Base-by-base conservation (phyloP, 2,888 invertebrate species). In the Cancer borealis region DNA sequence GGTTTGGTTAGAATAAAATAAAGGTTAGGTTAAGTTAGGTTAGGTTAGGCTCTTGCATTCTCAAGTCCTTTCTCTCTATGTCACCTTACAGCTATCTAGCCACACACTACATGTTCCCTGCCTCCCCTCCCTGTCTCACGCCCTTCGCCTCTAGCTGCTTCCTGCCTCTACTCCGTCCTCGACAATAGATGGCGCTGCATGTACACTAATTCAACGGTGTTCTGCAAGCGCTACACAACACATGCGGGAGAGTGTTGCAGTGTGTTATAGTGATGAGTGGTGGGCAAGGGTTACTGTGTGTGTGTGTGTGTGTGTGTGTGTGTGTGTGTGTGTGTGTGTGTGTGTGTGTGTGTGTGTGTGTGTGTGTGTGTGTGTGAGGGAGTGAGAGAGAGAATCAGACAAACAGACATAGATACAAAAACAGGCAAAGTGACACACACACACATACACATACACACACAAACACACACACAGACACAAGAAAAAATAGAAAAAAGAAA, bases 261-360 rank as follows among this genome's bases (percentile, higher is more conserved):
- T 26, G 26, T 73, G n/a, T 73, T 73, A 4, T 73, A 4, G 5
- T n/a, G n/a, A n/a, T 73, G 73, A 73, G 73, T 26, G 73, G 54
- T 54, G 54, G 54, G 73, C n/a, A n/a, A 73, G 73, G 73, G n/a
- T 73, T 26, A 73, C n/a, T n/a, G 73, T 73, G 73, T n/a, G 73
- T 73, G 73, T 73, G n/a, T 73, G 73, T 73, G n/a, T 73, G 10
- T 5, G 54, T 49, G 49, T 49, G 49, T 49, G 49, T 49, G 49
- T 49, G 49, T 49, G 49, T 49, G 49, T 49, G 49, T 49, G 49
- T 49, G 49, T 49, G 49, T 49, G 49, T 49, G 49, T 49, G 49
- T 49, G 49, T 49, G 49, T 49, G 49, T 49, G 49, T 49, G 49
- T 49, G 49, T 49, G 49, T n/a, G n/a, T n/a, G n/a, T n/a, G n/a